phyloP scores from a whole-genome alignment of 2,113 vertebrate species.

The Ceyx cyanopectus region DNA sequence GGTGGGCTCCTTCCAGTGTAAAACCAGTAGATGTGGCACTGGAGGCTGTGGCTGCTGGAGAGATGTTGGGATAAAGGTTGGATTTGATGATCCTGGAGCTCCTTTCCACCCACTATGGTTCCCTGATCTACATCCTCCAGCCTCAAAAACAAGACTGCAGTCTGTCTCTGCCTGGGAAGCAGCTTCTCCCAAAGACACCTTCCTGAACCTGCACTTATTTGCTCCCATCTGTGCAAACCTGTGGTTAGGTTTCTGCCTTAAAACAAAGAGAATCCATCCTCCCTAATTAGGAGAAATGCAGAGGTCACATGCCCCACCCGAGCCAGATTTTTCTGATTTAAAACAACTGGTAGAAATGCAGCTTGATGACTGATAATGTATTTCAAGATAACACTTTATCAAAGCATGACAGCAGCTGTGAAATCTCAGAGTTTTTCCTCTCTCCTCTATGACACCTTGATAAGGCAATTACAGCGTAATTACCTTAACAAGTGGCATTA shows the following conservation, averaged over 20 bases:
- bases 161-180: background rate
- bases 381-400: slow-evolving; percentile 70
- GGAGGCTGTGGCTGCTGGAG: too few relatives aligned
- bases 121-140: background rate
- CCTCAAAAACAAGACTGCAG: background rate
- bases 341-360: slow-evolving; percentile 57
- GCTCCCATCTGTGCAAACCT: background rate
- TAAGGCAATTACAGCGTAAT: slow-evolving; percentile 97
- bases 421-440: slow-evolving; percentile 85
- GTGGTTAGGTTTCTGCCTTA: background rate
- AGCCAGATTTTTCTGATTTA: slow-evolving; percentile 46
- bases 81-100: too few relatives aligned
- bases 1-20: background rate
- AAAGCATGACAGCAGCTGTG: slow-evolving; percentile 80
- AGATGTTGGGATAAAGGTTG: too few relatives aligned
- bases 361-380: slow-evolving; percentile 68
- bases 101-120: background rate
- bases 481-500: slow-evolving; percentile 97
- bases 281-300: slow-evolving; percentile 31
- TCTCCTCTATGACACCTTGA: slow-evolving; percentile 94
- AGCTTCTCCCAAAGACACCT: background rate
- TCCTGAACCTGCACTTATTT: background rate
- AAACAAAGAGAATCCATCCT: slow-evolving; percentile 31
- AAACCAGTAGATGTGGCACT: too few relatives aligned
- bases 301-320: background rate